phyloP scores from a whole-genome alignment of 2,888 invertebrate genomes.

The Thereva unica region DNA sequence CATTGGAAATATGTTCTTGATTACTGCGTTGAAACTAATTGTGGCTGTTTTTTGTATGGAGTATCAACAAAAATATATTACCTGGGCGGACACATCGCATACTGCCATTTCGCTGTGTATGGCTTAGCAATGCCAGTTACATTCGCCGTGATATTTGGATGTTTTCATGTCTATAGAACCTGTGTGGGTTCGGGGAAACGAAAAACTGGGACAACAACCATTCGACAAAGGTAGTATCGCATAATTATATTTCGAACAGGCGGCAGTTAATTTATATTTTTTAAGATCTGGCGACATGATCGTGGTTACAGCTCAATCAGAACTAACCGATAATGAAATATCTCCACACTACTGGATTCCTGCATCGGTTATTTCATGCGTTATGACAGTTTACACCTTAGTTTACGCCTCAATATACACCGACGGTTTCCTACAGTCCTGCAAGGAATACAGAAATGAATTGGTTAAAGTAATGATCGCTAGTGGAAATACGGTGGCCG shows the following conservation, averaged over 20 bases:
- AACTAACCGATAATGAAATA: slow-evolving; percentile 63
- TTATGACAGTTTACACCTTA: slow-evolving; percentile 69
- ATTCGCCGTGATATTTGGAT: slow-evolving; percentile 66
- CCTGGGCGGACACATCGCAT: slow-evolving; percentile 67
- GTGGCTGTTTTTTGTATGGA: slow-evolving; percentile 72
- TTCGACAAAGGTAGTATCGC: slow-evolving; percentile 53
- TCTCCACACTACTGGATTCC: slow-evolving; percentile 74
- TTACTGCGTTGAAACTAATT: slow-evolving; percentile 68
- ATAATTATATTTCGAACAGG: too few species aligned
- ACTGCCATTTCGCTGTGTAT: slow-evolving; percentile 70
- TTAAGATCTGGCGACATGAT: slow-evolving; percentile 71
- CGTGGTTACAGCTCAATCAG: slow-evolving; percentile 66
- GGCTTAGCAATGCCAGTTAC: slow-evolving; percentile 67
- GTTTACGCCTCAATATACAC: slow-evolving; percentile 71
- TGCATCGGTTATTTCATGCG: slow-evolving; percentile 64
- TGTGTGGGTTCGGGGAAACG: slow-evolving; percentile 64
- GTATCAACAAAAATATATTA: slow-evolving; percentile 64
- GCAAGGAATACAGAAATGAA: slow-evolving; percentile 72
- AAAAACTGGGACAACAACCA: slow-evolving; percentile 53
- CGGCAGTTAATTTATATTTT: slow-evolving; percentile 41
- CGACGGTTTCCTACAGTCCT: slow-evolving; percentile 76
- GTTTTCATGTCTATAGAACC: slow-evolving; percentile 72
- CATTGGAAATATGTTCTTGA: slow-evolving; percentile 72
- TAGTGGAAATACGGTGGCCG: slow-evolving; percentile 56
- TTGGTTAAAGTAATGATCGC: slow-evolving; percentile 63